These are phyloP conservation scores for Umimayanthus chanpuru DNA, from an alignment of 92 coral and sea anemone species.

Conservation along the genomic window DNA sequence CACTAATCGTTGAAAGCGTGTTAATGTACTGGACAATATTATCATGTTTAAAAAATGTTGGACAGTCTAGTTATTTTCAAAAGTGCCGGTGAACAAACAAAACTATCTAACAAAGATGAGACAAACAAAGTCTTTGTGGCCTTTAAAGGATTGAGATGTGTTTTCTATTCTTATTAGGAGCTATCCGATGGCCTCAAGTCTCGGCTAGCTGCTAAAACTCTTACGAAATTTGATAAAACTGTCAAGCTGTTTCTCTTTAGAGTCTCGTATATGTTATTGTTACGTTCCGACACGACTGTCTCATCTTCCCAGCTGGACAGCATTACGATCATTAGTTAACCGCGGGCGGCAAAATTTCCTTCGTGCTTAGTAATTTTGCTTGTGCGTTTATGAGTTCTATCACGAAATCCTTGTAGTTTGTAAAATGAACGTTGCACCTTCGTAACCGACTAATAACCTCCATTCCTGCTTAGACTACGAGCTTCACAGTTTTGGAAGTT, in stretches of 20 bases:
- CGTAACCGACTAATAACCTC: not conserved
- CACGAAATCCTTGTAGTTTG: not conserved
- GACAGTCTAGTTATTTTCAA: not conserved
- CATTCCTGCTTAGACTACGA: not conserved
- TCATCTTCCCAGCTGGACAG: constrained; percentile 17
- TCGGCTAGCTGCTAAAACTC: not conserved
- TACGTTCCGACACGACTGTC: not conserved
- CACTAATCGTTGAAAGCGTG: not conserved
- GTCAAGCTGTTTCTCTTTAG: not conserved
- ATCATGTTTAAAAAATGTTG: not conserved
- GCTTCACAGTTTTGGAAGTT: not conserved
- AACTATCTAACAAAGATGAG: not conserved
- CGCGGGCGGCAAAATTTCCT: constrained; percentile 25
- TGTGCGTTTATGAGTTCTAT: not conserved
- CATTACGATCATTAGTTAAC: constrained; percentile 1
- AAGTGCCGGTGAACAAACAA: not conserved
- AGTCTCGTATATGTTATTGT: not conserved
- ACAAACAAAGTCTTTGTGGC: not conserved
- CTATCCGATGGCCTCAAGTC: not conserved
- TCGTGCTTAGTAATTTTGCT: not conserved
- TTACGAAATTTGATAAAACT: not conserved
- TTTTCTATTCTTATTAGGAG: not conserved
- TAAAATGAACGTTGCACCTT: not conserved
- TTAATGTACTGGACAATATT: too few species aligned
- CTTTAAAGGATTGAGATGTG: not conserved